A percentile compares a stretch with the other conserved stretches of the same genome.
These are phyloP conservation scores for Listrodromus nycthemerus DNA, from an alignment of 2,888 invertebrate genomes.

Conservation along the genomic window DNA sequence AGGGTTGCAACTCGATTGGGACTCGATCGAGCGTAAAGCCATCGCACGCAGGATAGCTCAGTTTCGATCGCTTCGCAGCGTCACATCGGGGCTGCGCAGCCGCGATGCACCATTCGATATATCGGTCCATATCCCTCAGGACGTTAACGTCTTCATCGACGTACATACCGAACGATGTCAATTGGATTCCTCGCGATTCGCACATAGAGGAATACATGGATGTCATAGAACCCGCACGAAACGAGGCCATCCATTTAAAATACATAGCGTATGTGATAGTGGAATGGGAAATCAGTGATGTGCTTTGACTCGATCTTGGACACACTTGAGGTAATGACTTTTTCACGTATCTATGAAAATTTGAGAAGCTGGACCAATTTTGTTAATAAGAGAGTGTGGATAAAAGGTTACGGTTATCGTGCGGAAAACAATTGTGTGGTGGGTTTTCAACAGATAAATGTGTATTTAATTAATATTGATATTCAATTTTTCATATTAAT, in stretches of 20 bases:
- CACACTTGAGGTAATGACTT: background rate
- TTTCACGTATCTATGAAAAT: background rate
- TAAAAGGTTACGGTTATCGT: too few relatives aligned
- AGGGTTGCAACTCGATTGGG: slow-evolving; percentile 73
- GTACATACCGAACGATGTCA: slow-evolving; percentile 27
- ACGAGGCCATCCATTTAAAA: background rate
- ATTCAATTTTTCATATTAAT: too few relatives aligned
- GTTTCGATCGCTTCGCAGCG: slow-evolving; percentile 64
- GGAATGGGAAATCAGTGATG: background rate
- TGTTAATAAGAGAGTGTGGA: too few relatives aligned
- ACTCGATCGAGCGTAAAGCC: slow-evolving; percentile 77
- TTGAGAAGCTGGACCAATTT: too few relatives aligned
- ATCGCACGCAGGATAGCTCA: slow-evolving; percentile 75
- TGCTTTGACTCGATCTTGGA: background rate
- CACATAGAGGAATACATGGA: background rate
- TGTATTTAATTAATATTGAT: too few relatives aligned
- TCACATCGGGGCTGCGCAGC: slow-evolving; percentile 59
- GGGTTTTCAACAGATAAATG: too few relatives aligned
- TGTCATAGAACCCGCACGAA: background rate
- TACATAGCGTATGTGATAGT: background rate
- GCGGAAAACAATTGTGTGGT: too few relatives aligned
- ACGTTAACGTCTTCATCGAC: slow-evolving; percentile 35
- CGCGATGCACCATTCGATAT: slow-evolving; percentile 26
- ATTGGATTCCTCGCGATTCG: slow-evolving; percentile 21
- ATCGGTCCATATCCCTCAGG: slow-evolving; percentile 10